phyloP scores from a whole-genome alignment of 92 coral and sea anemone species.

The Muricea muricata region DNA sequence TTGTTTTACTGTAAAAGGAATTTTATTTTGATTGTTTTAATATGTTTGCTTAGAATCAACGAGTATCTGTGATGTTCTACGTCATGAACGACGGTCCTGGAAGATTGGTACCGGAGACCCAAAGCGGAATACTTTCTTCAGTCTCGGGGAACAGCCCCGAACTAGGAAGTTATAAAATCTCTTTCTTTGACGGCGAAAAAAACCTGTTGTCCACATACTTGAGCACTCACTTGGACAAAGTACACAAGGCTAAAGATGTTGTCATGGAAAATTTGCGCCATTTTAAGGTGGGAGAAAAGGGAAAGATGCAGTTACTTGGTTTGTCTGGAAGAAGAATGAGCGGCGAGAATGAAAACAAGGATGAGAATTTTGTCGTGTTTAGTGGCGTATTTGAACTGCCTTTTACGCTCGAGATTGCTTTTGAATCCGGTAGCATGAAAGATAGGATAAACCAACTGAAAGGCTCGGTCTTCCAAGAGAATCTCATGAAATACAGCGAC shows the following conservation, averaged over 20 bases:
- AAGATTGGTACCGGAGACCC: slow-evolving; percentile 65
- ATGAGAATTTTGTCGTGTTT: slow-evolving; percentile 81
- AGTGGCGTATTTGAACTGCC: slow-evolving; percentile 89
- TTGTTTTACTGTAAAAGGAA: too few species aligned
- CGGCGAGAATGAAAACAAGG: slow-evolving; percentile 68
- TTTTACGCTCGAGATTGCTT: slow-evolving; percentile 82
- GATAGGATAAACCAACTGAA: slow-evolving; percentile 63
- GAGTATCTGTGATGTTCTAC: slow-evolving; percentile 88
- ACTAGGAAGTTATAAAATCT: slow-evolving; percentile 79
- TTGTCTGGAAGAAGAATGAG: slow-evolving; percentile 73
- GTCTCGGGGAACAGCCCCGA: slow-evolving; percentile 86
- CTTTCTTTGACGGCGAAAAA: slow-evolving; percentile 68
- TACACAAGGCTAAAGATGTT: slow-evolving; percentile 88
- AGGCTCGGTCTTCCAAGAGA: slow-evolving; percentile 75
- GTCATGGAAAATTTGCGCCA: slow-evolving; percentile 77
- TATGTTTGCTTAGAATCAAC: slow-evolving; percentile 45
- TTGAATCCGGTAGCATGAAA: slow-evolving; percentile 81
- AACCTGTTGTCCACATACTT: slow-evolving; percentile 70
- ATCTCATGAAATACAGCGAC: slow-evolving; percentile 65
- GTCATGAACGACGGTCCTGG: slow-evolving; percentile 82
- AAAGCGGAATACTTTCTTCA: slow-evolving; percentile 65
- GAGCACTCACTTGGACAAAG: slow-evolving; percentile 82
- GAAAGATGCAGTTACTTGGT: slow-evolving; percentile 63
- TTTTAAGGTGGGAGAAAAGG: slow-evolving; percentile 69
- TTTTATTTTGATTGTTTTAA: not conserved